Evolutionary conservation across 1,140 invertebrate genomes (phyloP), one percentile per base, ranked within the genome.

Genomic region (Scaptodrosophila lebanonensis): DNA sequence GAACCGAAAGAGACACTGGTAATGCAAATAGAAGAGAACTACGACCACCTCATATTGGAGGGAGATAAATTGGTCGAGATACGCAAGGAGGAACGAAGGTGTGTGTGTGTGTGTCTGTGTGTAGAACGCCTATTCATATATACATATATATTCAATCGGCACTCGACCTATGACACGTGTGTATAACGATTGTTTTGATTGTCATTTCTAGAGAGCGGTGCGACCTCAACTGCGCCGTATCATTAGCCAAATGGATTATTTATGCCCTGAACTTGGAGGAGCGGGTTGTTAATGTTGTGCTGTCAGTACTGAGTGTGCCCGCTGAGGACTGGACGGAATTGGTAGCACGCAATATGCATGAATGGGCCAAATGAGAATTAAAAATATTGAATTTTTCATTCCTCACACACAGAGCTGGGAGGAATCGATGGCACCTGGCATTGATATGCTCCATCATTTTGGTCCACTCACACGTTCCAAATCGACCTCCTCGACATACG

Each of bases 381-480:
- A 22, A 11, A 40, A 39, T 20, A n/a, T n/a, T n/a, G 18, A 29
- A 38, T 22, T n/a, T 35, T 12, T 49, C 3, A 18, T 20, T 29
- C 13, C 4, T 2, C n/a, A 6, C 32, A 22, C 5, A 0, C 16
- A 87, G 85, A 84, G 76, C 42, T 87, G 85, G 85, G 85, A 87
- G 45, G 85, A 85, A 69, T 84, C 82, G 15, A 84, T 84, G 71
- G 71, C 72, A 6, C 79, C 83, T 5, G 83, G 83, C 33, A 84
- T 87, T 17, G 83, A 86, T 66, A 86, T 86, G 79, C 47, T 86
- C 33, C 77, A 86, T 54, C 83, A 87, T 53, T 83, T 85, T 52
- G 85, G 85, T 8, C 83, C 85, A 0, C 44, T 87, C 1, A 77
- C 61, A 47, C 79, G 83, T 1, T 82, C 79, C 4, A 86, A 85